A percentile compares a stretch with the other conserved stretches of the same genome.
These are phyloP conservation scores for Trimorus sp. DNA, from an alignment of 2,888 invertebrate species.

Conservation along the genomic window DNA sequence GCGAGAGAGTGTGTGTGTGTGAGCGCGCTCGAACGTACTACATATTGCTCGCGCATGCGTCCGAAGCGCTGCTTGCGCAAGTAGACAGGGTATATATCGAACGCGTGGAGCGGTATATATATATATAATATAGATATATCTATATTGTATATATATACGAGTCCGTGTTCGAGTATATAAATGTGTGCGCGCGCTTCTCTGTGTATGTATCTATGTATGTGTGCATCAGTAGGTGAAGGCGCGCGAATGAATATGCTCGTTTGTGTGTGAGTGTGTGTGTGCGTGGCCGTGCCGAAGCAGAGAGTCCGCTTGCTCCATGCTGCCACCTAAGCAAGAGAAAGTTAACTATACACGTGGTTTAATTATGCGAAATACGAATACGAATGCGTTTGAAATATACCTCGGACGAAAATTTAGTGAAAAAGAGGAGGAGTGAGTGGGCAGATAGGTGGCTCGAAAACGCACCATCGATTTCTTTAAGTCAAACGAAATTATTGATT, in stretches of 20 bases:
- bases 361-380: constrained; percentile 52
- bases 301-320: constrained; percentile 50
- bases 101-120: constrained; percentile 38
- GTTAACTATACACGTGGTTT: constrained; percentile 65
- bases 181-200: too few species aligned
- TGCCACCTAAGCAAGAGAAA: constrained; percentile 62
- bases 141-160: not conserved
- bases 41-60: constrained; percentile 66
- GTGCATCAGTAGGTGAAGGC: too few species aligned
- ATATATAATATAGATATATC: too few species aligned
- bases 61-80: constrained; percentile 71
- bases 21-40: constrained; percentile 34
- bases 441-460: not conserved
- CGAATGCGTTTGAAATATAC: constrained; percentile 24
- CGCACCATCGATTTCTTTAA: not conserved
- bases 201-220: too few species aligned
- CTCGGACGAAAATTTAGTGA: too few species aligned
- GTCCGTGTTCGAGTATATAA: too few species aligned
- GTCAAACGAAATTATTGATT: too few species aligned
- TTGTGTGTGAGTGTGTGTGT: not conserved
- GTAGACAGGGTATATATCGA: constrained; percentile 67
- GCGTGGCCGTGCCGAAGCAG: constrained; percentile 11
- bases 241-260: too few species aligned
- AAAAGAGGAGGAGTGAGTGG: too few species aligned
- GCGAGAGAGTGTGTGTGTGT: constrained; percentile 17